Evolutionary conservation across 2,113 vertebrate species (phyloP).

Genomic region (Lagopus leucura): DNA sequence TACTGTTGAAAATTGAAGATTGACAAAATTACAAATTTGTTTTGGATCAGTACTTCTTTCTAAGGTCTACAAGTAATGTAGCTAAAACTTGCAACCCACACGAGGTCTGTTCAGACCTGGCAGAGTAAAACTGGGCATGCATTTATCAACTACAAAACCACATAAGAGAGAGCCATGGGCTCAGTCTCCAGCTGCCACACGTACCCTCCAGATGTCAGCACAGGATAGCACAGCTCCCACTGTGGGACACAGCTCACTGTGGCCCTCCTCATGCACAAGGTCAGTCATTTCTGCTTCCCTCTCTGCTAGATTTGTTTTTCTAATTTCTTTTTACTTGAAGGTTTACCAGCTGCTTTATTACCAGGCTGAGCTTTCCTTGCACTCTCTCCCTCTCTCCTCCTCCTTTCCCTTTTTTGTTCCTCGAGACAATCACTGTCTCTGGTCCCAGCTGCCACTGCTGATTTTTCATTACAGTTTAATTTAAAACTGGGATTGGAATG

Average conservation of each 20-base stretch:
- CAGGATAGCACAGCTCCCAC: slow-evolving; percentile 21
- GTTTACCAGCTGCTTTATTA: slow-evolving; percentile 87
- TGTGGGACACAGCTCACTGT: slow-evolving; percentile 44
- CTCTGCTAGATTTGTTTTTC: slow-evolving; percentile 82
- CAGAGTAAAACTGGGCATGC: background rate
- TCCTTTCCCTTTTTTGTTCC: slow-evolving; percentile 75
- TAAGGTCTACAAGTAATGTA: rapidly evolving
- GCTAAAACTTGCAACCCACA: background rate
- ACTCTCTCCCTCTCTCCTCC: slow-evolving; percentile 71
- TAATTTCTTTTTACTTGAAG: slow-evolving; percentile 85
- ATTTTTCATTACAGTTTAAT: slow-evolving; percentile 91
- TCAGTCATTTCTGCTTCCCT: slow-evolving; percentile 69
- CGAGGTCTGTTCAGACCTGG: background rate
- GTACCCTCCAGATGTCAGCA: slow-evolving; percentile 77
- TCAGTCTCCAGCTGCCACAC: background rate
- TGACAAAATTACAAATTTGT: background rate
- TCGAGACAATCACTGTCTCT: slow-evolving; percentile 84
- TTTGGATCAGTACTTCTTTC: background rate
- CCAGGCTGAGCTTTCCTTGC: slow-evolving; percentile 77
- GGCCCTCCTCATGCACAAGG: background rate
- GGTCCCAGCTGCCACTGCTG: slow-evolving; percentile 88
- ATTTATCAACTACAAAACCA: background rate
- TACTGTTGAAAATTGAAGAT: background rate
- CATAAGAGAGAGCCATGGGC: rapidly evolving
- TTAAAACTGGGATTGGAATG: slow-evolving; percentile 89